Evolutionary conservation across 2,113 vertebrate genomes (phyloP).

Genomic region (Lophotis ruficrista): DNA sequence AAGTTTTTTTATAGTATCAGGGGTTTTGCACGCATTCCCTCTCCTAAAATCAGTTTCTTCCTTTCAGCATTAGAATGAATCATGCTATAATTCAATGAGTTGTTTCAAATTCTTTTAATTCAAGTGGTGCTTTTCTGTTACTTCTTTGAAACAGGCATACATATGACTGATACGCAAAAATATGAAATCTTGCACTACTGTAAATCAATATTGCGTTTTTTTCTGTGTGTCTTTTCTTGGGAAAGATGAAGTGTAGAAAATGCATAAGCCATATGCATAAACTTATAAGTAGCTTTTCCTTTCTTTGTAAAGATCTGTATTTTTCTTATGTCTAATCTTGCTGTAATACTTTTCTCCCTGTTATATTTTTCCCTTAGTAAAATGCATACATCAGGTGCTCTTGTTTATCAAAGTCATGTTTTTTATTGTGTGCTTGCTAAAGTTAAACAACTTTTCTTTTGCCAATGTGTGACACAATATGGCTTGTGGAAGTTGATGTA

Average conservation of each 20-base stretch:
- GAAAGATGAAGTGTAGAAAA: not conserved
- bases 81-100: not conserved
- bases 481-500: slow-evolving; percentile 50
- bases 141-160: slow-evolving; percentile 14
- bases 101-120: slow-evolving; percentile 22
- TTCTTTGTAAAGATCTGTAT: not conserved
- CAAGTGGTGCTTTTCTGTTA: not conserved
- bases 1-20: not conserved
- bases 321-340: slow-evolving; percentile 17
- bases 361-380: slow-evolving; percentile 49
- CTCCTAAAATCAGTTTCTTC: slow-evolving; percentile 28
- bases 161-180: not conserved
- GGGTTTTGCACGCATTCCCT: not conserved
- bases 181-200: not conserved
- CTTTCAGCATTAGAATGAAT: slow-evolving; percentile 33
- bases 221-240: not conserved
- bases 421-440: slow-evolving; percentile 18
- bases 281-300: not conserved
- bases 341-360: slow-evolving; percentile 17
- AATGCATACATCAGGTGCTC: slow-evolving; percentile 40
- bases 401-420: slow-evolving; percentile 36
- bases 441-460: slow-evolving; percentile 13
- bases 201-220: not conserved
- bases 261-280: not conserved
- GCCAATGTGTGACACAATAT: slow-evolving; percentile 31